These are phyloP conservation scores for Meda fulgida DNA, from an alignment of 2,797 vertebrate genomes.

Conservation along the genomic window DNA sequence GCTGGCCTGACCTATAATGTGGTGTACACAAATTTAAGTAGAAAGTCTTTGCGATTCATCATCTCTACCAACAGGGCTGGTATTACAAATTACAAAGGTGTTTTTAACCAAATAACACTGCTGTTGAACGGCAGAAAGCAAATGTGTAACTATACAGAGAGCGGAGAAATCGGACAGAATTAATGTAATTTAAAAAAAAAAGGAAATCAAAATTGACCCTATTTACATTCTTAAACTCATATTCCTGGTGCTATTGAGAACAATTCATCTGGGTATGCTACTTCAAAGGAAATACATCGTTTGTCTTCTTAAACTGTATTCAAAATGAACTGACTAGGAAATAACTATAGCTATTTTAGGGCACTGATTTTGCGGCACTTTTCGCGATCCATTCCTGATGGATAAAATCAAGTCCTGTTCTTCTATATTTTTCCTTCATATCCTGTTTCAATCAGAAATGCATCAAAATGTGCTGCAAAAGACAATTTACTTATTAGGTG, in stretches of 20 bases:
- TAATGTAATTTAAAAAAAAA: not conserved
- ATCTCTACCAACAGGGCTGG: not conserved
- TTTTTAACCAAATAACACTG: constrained; percentile 21
- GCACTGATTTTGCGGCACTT: not conserved
- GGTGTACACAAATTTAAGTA: constrained; percentile 10
- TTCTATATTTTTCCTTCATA: not conserved
- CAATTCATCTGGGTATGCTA: not conserved
- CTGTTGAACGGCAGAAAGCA: not conserved
- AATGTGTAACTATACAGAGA: constrained; percentile 1
- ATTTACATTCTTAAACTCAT: not conserved
- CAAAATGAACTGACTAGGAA: not conserved
- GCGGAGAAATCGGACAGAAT: not conserved
- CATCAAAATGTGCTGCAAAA: not conserved
- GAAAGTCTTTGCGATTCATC: constrained; percentile 31
- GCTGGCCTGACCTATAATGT: constrained; percentile 25
- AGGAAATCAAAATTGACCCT: not conserved
- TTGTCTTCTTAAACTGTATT: not conserved
- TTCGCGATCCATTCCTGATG: not conserved
- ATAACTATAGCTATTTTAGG: not conserved
- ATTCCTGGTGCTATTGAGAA: not conserved
- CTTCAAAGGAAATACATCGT: not conserved
- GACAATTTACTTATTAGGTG: not conserved
- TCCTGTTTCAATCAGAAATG: not conserved
- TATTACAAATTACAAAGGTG: constrained; percentile 16
- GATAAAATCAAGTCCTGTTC: not conserved